These are phyloP conservation scores for Holocentrus rufus DNA, from an alignment of 2,797 vertebrate species.

Conservation along the genomic window DNA sequence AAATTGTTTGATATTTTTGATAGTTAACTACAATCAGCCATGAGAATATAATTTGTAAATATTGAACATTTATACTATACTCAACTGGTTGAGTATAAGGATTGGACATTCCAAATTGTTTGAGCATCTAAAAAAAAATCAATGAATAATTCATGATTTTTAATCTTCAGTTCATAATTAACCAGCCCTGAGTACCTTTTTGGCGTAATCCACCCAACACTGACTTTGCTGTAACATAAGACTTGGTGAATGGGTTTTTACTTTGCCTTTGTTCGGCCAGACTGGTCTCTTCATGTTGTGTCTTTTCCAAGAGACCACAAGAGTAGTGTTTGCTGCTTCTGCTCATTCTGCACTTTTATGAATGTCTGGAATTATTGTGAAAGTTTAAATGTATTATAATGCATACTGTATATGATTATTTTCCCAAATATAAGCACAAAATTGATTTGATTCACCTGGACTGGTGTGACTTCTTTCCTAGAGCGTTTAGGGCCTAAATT, in stretches of 20 bases:
- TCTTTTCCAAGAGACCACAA: constrained; percentile 25
- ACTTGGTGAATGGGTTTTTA: constrained; percentile 15
- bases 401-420: constrained; percentile 69
- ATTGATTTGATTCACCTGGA: constrained; percentile 49
- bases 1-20: no score
- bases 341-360: constrained; percentile 66
- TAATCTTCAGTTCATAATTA: not conserved
- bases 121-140: not conserved
- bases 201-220: constrained; percentile 15
- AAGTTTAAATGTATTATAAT: constrained; percentile 63
- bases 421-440: constrained; percentile 75
- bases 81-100: not conserved
- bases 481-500: not conserved
- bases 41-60: constrained; percentile 42
- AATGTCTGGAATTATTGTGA: constrained; percentile 55
- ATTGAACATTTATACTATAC: constrained; percentile 1
- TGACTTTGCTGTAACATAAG: constrained; percentile 19
- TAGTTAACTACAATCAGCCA: constrained; percentile 19
- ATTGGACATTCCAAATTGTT: constrained; percentile 4
- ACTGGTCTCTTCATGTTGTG: not conserved
- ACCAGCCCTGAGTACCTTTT: not conserved
- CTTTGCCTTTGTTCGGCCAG: constrained; percentile 11
- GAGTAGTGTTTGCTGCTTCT: constrained; percentile 59
- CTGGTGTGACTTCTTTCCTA: constrained; percentile 30
- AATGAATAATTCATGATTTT: not conserved